Evolutionary conservation across 2,797 vertebrate genomes (phyloP).

Genomic region (Morelia viridis): DNA sequence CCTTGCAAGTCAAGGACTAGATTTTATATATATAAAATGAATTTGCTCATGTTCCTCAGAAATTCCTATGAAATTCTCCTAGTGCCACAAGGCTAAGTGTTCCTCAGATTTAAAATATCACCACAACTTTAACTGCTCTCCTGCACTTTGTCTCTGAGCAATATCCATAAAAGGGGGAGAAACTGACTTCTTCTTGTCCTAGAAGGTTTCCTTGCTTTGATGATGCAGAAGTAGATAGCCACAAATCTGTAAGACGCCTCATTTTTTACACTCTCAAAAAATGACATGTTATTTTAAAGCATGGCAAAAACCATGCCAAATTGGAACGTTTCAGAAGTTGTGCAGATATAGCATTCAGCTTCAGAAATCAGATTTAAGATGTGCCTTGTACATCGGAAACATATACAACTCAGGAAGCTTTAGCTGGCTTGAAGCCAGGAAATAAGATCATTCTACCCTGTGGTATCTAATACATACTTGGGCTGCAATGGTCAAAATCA

Average conservation of each 20-base stretch:
- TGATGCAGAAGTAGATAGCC: neutral
- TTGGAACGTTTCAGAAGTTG: neutral
- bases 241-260: neutral
- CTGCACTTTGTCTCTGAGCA: slow-evolving; percentile 12
- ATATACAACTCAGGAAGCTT: slow-evolving; percentile 10
- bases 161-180: neutral
- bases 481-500: neutral
- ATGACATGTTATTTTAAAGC: neutral
- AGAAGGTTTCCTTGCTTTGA: neutral
- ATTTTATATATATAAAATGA: neutral
- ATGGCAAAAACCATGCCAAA: fast-evolving
- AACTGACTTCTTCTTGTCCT: neutral
- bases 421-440: neutral
- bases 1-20: neutral
- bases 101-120: slow-evolving; percentile 4
- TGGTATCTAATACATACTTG: neutral
- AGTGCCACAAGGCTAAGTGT: neutral
- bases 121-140: neutral
- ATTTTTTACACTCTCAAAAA: neutral
- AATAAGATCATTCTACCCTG: neutral
- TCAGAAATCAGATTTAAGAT: slow-evolving; percentile 1
- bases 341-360: neutral
- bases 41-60: neutral
- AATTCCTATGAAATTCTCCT: slow-evolving; percentile 8
- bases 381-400: neutral